Evolutionary conservation across 2,888 invertebrate species (phyloP).

Genomic region (Sabatieria punctata): DNA sequence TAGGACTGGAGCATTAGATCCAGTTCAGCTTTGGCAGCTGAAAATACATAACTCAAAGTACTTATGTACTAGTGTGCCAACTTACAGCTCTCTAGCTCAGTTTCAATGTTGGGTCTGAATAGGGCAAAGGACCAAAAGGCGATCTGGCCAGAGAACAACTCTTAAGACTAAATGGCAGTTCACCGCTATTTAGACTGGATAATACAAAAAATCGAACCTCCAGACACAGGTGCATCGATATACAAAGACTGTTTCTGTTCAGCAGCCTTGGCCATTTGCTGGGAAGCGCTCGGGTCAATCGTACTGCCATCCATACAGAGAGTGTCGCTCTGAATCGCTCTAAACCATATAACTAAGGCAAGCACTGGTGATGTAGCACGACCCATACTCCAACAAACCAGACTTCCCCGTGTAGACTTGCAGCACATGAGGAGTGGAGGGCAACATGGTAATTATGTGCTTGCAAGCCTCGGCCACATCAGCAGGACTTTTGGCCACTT

Average conservation of each 20-base stretch:
- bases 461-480: conserved; percentile 60
- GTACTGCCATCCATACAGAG: conserved; percentile 88
- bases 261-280: conserved; percentile 50
- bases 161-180: too few species aligned
- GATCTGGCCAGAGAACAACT: too few species aligned
- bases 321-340: conserved; percentile 47
- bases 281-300: conserved; percentile 70
- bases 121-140: too few species aligned
- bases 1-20: too few species aligned
- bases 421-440: conserved; percentile 70
- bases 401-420: conserved; percentile 51
- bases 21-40: too few species aligned
- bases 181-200: too few species aligned
- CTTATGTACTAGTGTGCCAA: too few species aligned
- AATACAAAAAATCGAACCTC: conserved; percentile 50
- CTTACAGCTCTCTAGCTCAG: too few species aligned
- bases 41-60: too few species aligned
- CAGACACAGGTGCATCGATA: conserved; percentile 91
- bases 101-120: too few species aligned
- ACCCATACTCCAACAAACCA: conserved; percentile 46
- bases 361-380: neutral
- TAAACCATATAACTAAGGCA: conserved; percentile 14
- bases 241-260: conserved; percentile 52
- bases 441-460: conserved; percentile 78
- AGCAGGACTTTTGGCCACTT: conserved; percentile 49